phyloP scores from a whole-genome alignment of 1,140 invertebrate genomes.

The Drosophila punjabiensis region DNA sequence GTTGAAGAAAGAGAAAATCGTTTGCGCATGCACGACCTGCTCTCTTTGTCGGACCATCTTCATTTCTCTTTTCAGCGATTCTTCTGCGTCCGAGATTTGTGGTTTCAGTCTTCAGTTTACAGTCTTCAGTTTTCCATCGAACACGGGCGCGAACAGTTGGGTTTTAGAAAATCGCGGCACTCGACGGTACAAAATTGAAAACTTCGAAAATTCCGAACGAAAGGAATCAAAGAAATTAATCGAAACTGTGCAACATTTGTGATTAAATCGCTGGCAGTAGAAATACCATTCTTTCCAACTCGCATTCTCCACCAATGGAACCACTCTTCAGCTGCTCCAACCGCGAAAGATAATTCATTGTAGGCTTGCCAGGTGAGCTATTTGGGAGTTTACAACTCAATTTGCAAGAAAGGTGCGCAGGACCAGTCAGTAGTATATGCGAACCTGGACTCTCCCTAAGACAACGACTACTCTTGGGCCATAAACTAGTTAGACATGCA shows the following conservation, averaged over 20 bases:
- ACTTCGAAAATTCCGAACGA: conserved; percentile 20
- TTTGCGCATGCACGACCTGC: conserved; percentile 31
- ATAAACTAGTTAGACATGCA: conserved; percentile 78
- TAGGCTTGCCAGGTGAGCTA: conserved; percentile 36
- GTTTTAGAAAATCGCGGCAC: conserved; percentile 4
- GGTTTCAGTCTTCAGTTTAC: too few relatives aligned
- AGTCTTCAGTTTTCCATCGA: conserved; percentile 58
- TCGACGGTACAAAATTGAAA: background rate
- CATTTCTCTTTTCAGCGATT: conserved; percentile 32
- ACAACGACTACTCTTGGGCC: conserved; percentile 17
- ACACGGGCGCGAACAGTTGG: conserved; percentile 66
- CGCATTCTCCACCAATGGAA: conserved; percentile 49
- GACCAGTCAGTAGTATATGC: conserved; percentile 5
- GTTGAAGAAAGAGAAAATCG: conserved; percentile 1
- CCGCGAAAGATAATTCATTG: conserved; percentile 37
- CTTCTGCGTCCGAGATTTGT: conserved; percentile 36
- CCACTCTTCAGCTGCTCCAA: background rate
- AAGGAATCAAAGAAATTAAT: conserved; percentile 6
- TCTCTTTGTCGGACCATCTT: conserved; percentile 40
- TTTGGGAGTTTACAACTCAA: conserved; percentile 35
- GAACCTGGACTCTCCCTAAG: conserved; percentile 37
- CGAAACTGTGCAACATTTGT: conserved; percentile 42
- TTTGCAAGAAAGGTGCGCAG: conserved; percentile 28
- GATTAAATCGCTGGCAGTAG: conserved; percentile 23
- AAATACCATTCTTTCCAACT: background rate